These are phyloP conservation scores for Leptopilina syphax DNA, from an alignment of 2,888 invertebrate species.

Conservation along the genomic window DNA sequence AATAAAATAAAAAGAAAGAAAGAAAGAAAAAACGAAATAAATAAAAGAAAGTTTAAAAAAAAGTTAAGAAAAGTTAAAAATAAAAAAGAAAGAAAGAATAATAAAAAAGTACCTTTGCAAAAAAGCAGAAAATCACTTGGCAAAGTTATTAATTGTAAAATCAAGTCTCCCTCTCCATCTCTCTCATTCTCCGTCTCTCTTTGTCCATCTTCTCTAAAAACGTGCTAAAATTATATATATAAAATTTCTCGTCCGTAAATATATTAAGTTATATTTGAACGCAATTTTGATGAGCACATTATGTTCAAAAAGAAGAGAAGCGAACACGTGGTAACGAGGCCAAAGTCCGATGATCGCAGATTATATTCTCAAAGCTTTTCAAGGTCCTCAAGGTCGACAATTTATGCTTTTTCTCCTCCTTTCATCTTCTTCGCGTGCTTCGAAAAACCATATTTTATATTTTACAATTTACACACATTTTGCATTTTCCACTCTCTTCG, in stretches of 20 bases:
- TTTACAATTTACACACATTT: constrained; percentile 45
- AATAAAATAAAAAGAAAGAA: constrained; percentile 56
- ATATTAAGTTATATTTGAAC: constrained; percentile 13
- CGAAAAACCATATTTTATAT: constrained; percentile 42
- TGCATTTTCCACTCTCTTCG: constrained; percentile 21
- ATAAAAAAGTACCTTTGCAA: not conserved
- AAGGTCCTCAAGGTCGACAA: constrained; percentile 64
- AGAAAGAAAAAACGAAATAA: constrained; percentile 55
- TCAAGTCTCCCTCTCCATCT: not conserved
- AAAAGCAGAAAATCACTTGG: not conserved
- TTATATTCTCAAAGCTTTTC: constrained; percentile 55
- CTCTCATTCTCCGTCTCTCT: not conserved
- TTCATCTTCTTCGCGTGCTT: constrained; percentile 48
- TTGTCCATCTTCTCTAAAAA: not conserved
- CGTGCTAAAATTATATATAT: constrained; percentile 4
- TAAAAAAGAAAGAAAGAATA: constrained; percentile 44
- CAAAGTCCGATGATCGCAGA: constrained; percentile 55
- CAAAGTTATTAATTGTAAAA: constrained; percentile 11
- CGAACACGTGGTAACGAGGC: constrained; percentile 56
- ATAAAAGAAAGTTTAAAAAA: constrained; percentile 51
- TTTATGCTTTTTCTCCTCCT: constrained; percentile 42
- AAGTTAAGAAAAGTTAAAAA: constrained; percentile 47
- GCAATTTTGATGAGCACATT: constrained; percentile 7
- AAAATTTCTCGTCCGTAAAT: constrained; percentile 7
- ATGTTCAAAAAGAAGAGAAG: constrained; percentile 37